A percentile compares a stretch with the other conserved stretches of the same genome.
These are phyloP conservation scores for Euphysa ruthae DNA, from an alignment of 30 jellyfish, hydroid and myxozoan genomes.

Conservation along the genomic window DNA sequence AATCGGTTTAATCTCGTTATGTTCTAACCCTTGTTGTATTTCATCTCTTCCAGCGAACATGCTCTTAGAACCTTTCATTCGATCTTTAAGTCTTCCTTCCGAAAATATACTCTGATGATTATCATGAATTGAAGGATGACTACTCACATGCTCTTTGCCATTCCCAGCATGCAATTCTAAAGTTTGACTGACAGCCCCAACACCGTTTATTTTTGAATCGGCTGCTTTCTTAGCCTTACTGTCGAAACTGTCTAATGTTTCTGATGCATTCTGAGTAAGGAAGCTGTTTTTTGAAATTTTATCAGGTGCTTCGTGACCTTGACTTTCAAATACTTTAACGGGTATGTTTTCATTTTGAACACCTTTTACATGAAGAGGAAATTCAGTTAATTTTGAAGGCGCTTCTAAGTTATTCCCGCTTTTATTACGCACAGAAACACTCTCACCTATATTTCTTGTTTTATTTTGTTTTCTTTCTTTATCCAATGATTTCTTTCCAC, in stretches of 20 bases:
- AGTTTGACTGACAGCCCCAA: slow-evolving; percentile 29
- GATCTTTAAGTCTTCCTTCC: slow-evolving; percentile 22
- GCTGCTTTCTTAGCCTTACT: no score
- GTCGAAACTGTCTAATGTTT: no score
- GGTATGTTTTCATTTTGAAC: not conserved
- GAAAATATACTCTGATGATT: slow-evolving; percentile 11
- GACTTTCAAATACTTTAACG: not conserved
- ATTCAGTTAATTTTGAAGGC: no score
- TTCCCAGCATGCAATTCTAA: slow-evolving; percentile 30
- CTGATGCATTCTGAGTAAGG: no score
- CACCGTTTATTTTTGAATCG: slow-evolving; percentile 18
- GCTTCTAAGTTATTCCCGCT: no score
- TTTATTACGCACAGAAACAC: no score
- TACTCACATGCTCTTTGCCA: slow-evolving; percentile 36
- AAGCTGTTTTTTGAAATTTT: not conserved
- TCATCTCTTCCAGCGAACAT: slow-evolving; percentile 14
- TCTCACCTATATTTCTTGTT: no score
- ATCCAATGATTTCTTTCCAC: no score
- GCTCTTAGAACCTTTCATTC: not conserved
- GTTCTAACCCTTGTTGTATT: not conserved
- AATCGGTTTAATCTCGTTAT: not conserved
- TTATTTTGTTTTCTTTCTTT: no score
- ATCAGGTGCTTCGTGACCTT: slow-evolving; percentile 4
- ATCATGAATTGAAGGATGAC: slow-evolving; percentile 10
- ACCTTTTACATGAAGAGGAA: not conserved